These are phyloP conservation scores for Villa cingulata DNA, from an alignment of 2,888 invertebrate genomes.

Conservation along the genomic window DNA sequence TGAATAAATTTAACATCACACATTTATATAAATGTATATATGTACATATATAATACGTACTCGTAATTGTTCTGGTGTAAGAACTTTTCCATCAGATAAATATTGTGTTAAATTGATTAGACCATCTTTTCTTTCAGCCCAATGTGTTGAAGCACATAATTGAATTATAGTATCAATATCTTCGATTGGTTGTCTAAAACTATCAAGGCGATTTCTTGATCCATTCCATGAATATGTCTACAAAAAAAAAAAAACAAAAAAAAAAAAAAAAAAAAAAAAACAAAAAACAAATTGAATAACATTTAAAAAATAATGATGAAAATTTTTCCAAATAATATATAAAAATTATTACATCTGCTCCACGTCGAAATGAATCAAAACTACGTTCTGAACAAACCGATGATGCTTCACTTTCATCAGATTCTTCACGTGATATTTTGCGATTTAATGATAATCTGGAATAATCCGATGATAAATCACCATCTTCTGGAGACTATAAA, in stretches of 20 bases:
- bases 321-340: slow-evolving; percentile 16
- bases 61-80: slow-evolving; percentile 46
- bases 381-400: slow-evolving; percentile 90
- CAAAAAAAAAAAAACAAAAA: slow-evolving; percentile 19
- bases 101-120: slow-evolving; percentile 62
- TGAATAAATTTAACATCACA: too few species aligned
- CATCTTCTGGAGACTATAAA: slow-evolving; percentile 41
- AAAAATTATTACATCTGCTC: slow-evolving; percentile 58
- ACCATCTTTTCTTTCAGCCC: slow-evolving; percentile 93
- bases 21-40: too few species aligned
- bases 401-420: slow-evolving; percentile 86
- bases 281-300: neutral
- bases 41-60: neutral
- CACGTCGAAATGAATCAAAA: slow-evolving; percentile 65
- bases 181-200: slow-evolving; percentile 48
- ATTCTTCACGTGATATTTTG: slow-evolving; percentile 53
- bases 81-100: slow-evolving; percentile 44
- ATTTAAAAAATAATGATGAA: too few species aligned
- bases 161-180: slow-evolving; percentile 76
- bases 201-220: slow-evolving; percentile 60
- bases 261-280: too few species aligned
- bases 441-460: slow-evolving; percentile 36
- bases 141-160: slow-evolving; percentile 76
- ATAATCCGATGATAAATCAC: slow-evolving; percentile 23
- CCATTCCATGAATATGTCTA: slow-evolving; percentile 77